Conservation (phyloP, 2,113 vertebrate species). For the Prunella himalayana region DNA sequence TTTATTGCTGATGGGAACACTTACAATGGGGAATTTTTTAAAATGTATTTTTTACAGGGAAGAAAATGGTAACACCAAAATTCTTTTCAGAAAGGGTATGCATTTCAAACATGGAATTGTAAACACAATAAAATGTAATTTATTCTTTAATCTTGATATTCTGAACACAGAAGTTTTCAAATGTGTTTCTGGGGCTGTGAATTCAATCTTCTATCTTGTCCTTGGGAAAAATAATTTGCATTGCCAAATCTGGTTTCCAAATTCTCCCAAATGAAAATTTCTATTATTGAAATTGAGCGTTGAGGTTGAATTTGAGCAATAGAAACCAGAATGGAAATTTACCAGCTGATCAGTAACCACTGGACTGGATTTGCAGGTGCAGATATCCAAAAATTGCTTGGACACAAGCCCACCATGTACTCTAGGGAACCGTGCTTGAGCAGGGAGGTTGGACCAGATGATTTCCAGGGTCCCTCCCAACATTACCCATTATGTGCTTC, state of each 20-base stretch:
- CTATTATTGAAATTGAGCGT: slow-evolving; percentile 3
- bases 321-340: slow-evolving; percentile 13
- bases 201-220: slow-evolving; percentile 12
- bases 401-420: neutral
- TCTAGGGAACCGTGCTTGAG: neutral
- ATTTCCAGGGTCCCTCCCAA: neutral
- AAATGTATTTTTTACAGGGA: neutral
- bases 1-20: neutral
- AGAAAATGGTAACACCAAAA: neutral
- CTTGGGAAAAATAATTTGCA: slow-evolving; percentile 29
- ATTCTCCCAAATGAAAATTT: slow-evolving; percentile 49
- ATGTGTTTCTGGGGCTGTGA: slow-evolving; percentile 3
- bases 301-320: slow-evolving; percentile 27
- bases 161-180: neutral
- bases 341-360: neutral
- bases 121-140: neutral
- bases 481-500: neutral
- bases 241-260: slow-evolving; percentile 46
- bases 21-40: neutral
- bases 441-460: neutral
- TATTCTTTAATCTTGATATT: slow-evolving; percentile 7
- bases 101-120: neutral
- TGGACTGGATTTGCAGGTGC: neutral
- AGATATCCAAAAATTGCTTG: neutral
- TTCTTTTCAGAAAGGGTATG: neutral